Conservation (phyloP, 1,140 invertebrate species). For the Zaprionus lachaisei region DNA sequence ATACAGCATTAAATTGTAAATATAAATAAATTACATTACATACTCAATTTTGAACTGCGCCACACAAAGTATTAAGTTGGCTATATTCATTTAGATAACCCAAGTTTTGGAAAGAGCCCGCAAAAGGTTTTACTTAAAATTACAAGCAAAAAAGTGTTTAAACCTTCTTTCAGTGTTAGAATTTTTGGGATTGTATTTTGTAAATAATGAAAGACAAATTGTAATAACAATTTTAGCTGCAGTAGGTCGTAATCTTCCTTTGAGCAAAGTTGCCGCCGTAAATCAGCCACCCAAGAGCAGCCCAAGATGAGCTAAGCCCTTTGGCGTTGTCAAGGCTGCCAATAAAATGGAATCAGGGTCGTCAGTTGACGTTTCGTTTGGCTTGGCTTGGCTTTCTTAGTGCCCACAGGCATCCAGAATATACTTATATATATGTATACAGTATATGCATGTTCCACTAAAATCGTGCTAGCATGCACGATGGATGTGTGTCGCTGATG, state of each 20-base stretch:
- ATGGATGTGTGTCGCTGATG: conserved; percentile 6
- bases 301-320: conserved; percentile 4
- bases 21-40: neutral
- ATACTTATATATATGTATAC: neutral
- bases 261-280: neutral
- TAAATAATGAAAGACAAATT: neutral
- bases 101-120: neutral
- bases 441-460: neutral
- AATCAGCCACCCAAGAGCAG: too few relatives aligned
- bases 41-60: neutral
- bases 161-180: neutral
- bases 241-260: neutral
- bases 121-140: neutral
- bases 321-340: neutral
- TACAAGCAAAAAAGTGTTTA: neutral
- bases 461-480: conserved; percentile 1
- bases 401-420: neutral
- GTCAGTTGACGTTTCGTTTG: neutral
- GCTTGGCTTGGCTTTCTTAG: neutral
- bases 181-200: neutral
- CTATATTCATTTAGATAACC: neutral
- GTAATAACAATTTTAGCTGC: neutral
- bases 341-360: neutral
- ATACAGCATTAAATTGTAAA: neutral
- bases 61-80: neutral